A percentile compares a stretch with the other conserved stretches of the same genome.
phyloP scores from a whole-genome alignment of 2,797 vertebrate genomes.

The Lepus townsendii region DNA sequence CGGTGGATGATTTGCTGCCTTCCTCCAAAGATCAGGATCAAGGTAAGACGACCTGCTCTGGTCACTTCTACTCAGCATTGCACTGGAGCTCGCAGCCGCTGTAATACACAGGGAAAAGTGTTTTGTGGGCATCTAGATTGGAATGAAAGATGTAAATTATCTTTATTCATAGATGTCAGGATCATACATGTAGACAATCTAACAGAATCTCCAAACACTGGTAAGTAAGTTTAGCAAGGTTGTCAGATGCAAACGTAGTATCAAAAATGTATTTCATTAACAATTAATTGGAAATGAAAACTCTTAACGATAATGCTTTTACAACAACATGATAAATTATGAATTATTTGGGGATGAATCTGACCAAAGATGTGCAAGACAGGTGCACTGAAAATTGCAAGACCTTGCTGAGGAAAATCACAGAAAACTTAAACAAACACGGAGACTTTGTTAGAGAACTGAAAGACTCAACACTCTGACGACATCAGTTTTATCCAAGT shows the following conservation, averaged over 20 bases:
- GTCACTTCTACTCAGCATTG: not conserved
- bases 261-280: not conserved
- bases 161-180: constrained; percentile 16
- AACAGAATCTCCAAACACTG: constrained; percentile 17
- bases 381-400: constrained; percentile 2
- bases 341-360: not conserved
- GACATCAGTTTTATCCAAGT: not conserved
- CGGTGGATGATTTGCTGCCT: not conserved
- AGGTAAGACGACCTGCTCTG: not conserved
- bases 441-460: not conserved
- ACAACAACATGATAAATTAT: not conserved
- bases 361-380: not conserved
- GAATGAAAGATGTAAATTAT: not conserved
- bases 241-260: not conserved
- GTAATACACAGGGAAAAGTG: not conserved
- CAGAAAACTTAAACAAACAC: not conserved
- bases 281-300: constrained; percentile 37
- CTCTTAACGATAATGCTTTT: constrained; percentile 7
- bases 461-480: constrained; percentile 35
- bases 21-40: not conserved
- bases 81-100: not conserved
- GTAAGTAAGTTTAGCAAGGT: not conserved
- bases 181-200: not conserved
- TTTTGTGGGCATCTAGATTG: not conserved
- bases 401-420: not conserved